Percentiles rank a stretch among this genome's conserved stretches.
Conservation (phyloP, 2,888 invertebrate genomes). For the Zhuqinia jingwanae region DNA sequence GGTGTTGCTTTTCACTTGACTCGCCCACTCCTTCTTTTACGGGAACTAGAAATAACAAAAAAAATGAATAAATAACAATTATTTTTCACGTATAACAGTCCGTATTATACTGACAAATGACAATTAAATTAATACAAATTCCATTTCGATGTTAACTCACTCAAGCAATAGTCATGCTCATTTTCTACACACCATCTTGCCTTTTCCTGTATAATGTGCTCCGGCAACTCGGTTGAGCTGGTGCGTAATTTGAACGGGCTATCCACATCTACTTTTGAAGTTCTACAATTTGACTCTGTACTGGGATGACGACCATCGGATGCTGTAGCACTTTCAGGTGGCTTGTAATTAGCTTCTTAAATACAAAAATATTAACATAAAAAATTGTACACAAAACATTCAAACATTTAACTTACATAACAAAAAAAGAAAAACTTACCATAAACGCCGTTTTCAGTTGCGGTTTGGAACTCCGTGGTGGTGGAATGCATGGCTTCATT, state of each 20-base stretch:
- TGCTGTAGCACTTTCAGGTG: not conserved
- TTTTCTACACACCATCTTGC: slow-evolving; percentile 72
- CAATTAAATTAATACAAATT: not conserved
- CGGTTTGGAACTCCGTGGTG: not conserved
- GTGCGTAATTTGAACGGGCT: not conserved
- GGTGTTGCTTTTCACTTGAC: not conserved
- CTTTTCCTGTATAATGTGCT: slow-evolving; percentile 76
- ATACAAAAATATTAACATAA: too few species aligned
- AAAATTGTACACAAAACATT: too few species aligned
- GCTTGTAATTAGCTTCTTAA: too few species aligned
- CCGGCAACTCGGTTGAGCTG: slow-evolving; percentile 61
- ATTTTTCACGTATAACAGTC: too few species aligned
- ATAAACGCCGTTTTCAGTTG: not conserved
- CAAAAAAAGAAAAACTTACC: not conserved
- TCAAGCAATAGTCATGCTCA: slow-evolving; percentile 75
- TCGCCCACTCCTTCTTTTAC: not conserved
- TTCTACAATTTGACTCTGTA: not conserved
- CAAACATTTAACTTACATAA: too few species aligned
- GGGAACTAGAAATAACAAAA: not conserved
- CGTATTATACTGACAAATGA: too few species aligned
- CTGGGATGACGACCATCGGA: not conserved
- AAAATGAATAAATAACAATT: not conserved
- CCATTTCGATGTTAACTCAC: not conserved
- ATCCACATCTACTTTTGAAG: not conserved
- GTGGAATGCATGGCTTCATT: not conserved